Conservation (phyloP, 1,140 invertebrate species). For the Leptoteleia sp. region DNA sequence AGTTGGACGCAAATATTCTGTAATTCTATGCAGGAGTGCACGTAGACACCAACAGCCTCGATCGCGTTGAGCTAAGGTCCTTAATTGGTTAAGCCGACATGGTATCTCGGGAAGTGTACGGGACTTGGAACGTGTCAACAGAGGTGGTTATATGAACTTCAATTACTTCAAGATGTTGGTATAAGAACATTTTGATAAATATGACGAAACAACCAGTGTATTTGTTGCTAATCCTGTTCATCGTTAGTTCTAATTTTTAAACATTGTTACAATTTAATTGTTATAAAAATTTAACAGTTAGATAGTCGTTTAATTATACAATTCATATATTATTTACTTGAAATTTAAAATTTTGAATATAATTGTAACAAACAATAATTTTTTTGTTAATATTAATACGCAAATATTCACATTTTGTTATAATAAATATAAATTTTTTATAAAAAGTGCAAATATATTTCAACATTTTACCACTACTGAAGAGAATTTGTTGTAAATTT, state of each 20-base stretch:
- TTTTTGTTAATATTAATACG: no score
- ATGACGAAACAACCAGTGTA: conserved; percentile 44
- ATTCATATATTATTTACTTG: no score
- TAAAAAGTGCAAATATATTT: no score
- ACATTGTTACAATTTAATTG: no score
- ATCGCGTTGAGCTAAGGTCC: conserved; percentile 66
- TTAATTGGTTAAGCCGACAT: conserved; percentile 69
- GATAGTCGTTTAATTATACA: no score
- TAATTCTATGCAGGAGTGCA: conserved; percentile 66
- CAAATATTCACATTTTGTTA: no score
- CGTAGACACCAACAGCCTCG: conserved; percentile 61
- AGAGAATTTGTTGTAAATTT: no score
- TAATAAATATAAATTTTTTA: no score
- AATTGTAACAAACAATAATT: no score
- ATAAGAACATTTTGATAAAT: conserved; percentile 62
- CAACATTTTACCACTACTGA: no score
- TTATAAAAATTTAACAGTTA: no score
- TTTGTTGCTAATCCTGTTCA: conserved; percentile 25
- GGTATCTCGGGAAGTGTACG: conserved; percentile 68
- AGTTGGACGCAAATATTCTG: conserved; percentile 59
- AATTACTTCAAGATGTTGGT: conserved; percentile 64
- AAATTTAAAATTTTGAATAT: no score
- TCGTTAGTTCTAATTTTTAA: conserved; percentile 1
- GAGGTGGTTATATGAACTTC: conserved; percentile 65
- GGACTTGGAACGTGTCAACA: conserved; percentile 69